Conservation (phyloP, 2,888 invertebrate genomes). For the Leptinotarsa tumamoca region DNA sequence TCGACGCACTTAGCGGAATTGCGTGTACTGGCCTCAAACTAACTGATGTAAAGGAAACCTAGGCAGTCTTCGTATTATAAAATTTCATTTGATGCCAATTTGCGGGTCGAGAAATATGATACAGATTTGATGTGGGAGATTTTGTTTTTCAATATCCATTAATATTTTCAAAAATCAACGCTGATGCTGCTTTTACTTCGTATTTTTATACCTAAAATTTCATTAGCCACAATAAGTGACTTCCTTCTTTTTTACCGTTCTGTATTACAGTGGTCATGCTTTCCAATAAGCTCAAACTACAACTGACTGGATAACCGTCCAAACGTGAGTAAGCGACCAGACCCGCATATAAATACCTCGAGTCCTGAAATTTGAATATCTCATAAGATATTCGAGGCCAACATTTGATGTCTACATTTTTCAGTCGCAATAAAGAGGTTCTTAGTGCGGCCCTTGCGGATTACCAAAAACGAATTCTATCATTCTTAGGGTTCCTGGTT, state of each 20-base stretch:
- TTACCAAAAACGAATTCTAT: slow-evolving; percentile 45
- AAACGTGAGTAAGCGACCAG: background rate
- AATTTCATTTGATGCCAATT: no score
- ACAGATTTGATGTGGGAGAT: no score
- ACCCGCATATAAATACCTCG: slow-evolving; percentile 2
- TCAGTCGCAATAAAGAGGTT: slow-evolving; percentile 27
- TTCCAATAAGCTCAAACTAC: slow-evolving; percentile 12
- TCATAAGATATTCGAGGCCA: slow-evolving; percentile 10
- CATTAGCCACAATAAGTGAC: background rate
- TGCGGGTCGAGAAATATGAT: no score
- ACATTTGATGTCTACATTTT: slow-evolving; percentile 24
- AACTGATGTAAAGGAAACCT: no score
- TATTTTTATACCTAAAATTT: no score
- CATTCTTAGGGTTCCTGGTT: slow-evolving; percentile 44
- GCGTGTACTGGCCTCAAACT: no score
- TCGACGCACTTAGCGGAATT: no score
- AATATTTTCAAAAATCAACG: no score
- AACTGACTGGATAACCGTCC: background rate
- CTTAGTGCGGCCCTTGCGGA: slow-evolving; percentile 41
- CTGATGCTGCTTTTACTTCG: no score
- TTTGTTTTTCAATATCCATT: no score
- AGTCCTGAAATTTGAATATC: slow-evolving; percentile 16
- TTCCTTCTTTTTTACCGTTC: background rate
- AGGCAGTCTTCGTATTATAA: no score
- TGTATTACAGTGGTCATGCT: background rate